Evolutionary conservation across 64 coral and sea anemone species (phyloP), one percentile per base, ranked within the genome.

Genomic region (Montipora sp.): DNA sequence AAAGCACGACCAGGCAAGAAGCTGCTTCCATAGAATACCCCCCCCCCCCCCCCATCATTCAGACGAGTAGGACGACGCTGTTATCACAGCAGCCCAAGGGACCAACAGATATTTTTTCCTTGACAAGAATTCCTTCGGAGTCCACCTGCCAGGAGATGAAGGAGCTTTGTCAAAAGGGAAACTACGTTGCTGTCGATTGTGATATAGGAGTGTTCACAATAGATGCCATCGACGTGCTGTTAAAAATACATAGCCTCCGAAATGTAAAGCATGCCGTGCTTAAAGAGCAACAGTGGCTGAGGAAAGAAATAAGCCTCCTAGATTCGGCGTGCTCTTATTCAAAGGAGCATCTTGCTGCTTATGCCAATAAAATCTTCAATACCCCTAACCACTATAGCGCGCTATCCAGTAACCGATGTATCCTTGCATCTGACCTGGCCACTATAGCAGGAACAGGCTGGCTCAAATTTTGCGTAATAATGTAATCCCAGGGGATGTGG

Each of bases 181-280:
- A 79, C 12, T 89, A 79, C 58, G 48, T 50, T 66, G 87, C 87
- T 61, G 57, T 89, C 51, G 57, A 36, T 21, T 89, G 87, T 46
- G 87, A 89, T 44, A 22, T 18, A 65, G 87, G 87, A 67, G 60
- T 75, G 13, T 89, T 89, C 87, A 79, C 87, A 5, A 9, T 79
- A 20, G 58, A 59, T n/a, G 78, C 87, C 22, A 75, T 89, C 46
- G 58, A 58, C 12, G 11, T 47, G 27, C 27, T 89, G 9, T 47
- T 89, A 15, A 89, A 79, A 67, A 89, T 89, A 47, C 87, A 89
- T 78, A 43, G 76, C 76, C 75, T 89, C 51, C 87, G 87, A 36
- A 47, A 89, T 22, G 51, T 68, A 6, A 77, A 89, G 75, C 12
- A 65, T 24, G 87, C 55, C 73, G 87, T 89, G 16, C 8, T 65